These are phyloP conservation scores for Chironomus striatipennis DNA, from an alignment of 1,140 invertebrate species.

Conservation along the genomic window DNA sequence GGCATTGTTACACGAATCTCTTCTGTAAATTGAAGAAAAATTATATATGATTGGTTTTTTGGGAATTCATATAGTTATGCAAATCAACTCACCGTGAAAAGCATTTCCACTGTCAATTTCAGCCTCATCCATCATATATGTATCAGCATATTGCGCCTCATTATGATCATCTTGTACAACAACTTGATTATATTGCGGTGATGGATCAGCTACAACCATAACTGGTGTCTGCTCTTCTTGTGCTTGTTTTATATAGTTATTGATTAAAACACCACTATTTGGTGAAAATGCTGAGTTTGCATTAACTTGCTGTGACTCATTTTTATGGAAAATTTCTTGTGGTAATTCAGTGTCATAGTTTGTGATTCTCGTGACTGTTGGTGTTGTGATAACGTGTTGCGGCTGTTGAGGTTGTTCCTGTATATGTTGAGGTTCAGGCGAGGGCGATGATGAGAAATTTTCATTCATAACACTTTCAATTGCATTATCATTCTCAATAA, in stretches of 20 bases:
- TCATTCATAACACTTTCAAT: background rate
- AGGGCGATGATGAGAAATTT: background rate
- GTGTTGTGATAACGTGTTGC: background rate
- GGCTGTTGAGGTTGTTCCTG: background rate
- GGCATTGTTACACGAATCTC: conserved; percentile 1
- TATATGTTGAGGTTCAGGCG: too few relatives aligned
- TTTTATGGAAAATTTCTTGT: conserved; percentile 15
- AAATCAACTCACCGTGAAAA: background rate
- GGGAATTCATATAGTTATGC: too few relatives aligned
- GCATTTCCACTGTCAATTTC: conserved; percentile 2
- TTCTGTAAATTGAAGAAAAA: background rate
- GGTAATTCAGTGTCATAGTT: background rate
- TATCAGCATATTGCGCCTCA: background rate
- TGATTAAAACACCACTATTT: background rate
- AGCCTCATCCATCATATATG: conserved; percentile 3
- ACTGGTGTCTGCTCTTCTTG: background rate
- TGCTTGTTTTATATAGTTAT: background rate
- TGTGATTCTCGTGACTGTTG: background rate
- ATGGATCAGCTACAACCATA: background rate
- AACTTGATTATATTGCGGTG: background rate
- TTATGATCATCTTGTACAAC: background rate
- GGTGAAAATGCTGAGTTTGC: background rate
- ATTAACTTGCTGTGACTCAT: background rate
- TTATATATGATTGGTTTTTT: background rate
- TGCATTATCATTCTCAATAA: background rate